Conservation (phyloP, 1,140 invertebrate genomes). For the Panagrolaimus sp. region DNA sequence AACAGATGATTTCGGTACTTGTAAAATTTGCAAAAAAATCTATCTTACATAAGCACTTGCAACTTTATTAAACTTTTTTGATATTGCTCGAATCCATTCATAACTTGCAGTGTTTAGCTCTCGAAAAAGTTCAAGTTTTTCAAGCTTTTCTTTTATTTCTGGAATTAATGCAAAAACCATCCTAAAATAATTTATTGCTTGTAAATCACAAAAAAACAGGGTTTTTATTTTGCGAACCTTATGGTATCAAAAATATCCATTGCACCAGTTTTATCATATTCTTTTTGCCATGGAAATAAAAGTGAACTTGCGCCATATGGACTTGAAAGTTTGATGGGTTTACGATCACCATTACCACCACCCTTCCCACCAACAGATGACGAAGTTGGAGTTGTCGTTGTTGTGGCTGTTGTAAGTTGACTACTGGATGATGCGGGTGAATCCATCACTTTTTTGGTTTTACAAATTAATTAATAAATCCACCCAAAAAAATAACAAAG, state of each 20-base stretch:
- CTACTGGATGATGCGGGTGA: background rate
- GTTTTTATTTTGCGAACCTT: no score
- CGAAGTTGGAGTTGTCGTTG: background rate
- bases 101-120: background rate
- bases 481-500: no score
- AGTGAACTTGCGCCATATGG: background rate
- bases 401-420: background rate
- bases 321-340: background rate
- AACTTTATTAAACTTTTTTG: constrained; percentile 3
- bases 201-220: background rate
- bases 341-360: background rate
- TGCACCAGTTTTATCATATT: background rate
- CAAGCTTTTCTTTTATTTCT: no score
- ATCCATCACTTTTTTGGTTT: background rate
- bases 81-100: background rate
- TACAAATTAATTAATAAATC: no score
- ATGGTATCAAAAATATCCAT: background rate
- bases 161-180: no score
- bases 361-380: background rate
- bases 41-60: background rate
- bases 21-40: background rate
- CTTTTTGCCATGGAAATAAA: background rate
- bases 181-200: no score
- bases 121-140: no score
- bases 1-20: no score